Evolutionary conservation across 2,888 invertebrate genomes (phyloP).

Genomic region (Stictocephala bisonia): DNA sequence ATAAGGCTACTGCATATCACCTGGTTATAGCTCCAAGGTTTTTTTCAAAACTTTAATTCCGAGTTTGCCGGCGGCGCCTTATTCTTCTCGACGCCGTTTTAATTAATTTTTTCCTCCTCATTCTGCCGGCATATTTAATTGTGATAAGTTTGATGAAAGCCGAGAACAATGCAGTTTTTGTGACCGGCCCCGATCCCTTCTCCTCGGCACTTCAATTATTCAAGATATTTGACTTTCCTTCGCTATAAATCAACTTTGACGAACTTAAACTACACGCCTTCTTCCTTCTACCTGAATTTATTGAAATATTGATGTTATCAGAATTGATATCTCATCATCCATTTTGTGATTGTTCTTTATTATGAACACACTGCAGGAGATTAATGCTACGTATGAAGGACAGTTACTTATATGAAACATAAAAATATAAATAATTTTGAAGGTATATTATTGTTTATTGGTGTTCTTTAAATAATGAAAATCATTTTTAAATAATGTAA

Average conservation of each 20-base stretch:
- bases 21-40: not conserved
- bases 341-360: too few species aligned
- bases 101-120: constrained; percentile 51
- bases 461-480: too few species aligned
- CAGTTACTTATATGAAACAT: too few species aligned
- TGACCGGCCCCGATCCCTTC: not conserved
- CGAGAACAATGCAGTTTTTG: constrained; percentile 27
- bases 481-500: too few species aligned
- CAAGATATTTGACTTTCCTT: constrained; percentile 40
- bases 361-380: too few species aligned
- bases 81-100: constrained; percentile 50
- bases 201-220: constrained; percentile 27
- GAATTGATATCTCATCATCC: too few species aligned
- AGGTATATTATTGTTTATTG: too few species aligned
- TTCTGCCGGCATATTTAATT: constrained; percentile 52
- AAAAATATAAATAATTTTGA: too few species aligned
- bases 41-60: constrained; percentile 51
- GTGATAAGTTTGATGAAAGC: constrained; percentile 53
- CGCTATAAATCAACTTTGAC: constrained; percentile 33
- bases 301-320: constrained; percentile 38
- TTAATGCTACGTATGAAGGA: too few species aligned
- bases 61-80: constrained; percentile 41
- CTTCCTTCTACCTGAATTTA: constrained; percentile 18
- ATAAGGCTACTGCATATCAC: constrained; percentile 40
- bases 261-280: constrained; percentile 4